Conservation (phyloP, 2,888 invertebrate genomes). For the Cephus pygmeus region DNA sequence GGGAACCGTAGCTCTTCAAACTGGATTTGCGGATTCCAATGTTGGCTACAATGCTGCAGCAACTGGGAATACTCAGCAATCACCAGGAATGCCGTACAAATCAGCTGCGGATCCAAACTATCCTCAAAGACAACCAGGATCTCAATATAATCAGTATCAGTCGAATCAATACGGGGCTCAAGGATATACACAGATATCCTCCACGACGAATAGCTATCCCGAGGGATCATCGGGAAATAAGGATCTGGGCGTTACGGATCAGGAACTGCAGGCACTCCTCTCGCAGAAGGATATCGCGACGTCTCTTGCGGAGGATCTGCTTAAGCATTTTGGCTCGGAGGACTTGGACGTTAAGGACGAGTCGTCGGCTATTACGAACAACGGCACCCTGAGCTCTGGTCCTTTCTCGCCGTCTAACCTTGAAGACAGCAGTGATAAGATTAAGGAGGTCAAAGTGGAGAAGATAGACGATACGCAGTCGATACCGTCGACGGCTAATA, state of each 20-base stretch:
- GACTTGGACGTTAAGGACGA: slow-evolving; percentile 70
- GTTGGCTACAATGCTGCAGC: slow-evolving; percentile 63
- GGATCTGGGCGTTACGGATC: slow-evolving; percentile 74
- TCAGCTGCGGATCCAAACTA: slow-evolving; percentile 64
- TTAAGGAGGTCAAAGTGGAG: slow-evolving; percentile 63
- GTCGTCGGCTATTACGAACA: slow-evolving; percentile 52
- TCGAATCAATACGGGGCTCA: slow-evolving; percentile 56
- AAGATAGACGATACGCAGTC: slow-evolving; percentile 32
- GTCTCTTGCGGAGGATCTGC: slow-evolving; percentile 86
- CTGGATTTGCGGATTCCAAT: slow-evolving; percentile 66
- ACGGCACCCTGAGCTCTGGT: slow-evolving; percentile 67
- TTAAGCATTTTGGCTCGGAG: slow-evolving; percentile 85
- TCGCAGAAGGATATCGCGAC: slow-evolving; percentile 81
- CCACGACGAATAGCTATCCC: slow-evolving; percentile 60
- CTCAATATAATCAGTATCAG: slow-evolving; percentile 46
- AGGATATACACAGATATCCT: slow-evolving; percentile 65
- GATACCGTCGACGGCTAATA: slow-evolving; percentile 31
- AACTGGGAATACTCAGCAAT: slow-evolving; percentile 66
- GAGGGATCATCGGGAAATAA: slow-evolving; percentile 54
- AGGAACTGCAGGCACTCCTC: slow-evolving; percentile 79
- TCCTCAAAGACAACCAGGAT: slow-evolving; percentile 43
- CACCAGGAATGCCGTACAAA: slow-evolving; percentile 68
- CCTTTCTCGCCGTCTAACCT: slow-evolving; percentile 70
- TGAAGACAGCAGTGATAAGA: slow-evolving; percentile 48
- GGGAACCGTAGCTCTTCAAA: slow-evolving; percentile 65